Base-by-base conservation (phyloP, 2,797 vertebrate species). In the Furcifer pardalis region DNA sequence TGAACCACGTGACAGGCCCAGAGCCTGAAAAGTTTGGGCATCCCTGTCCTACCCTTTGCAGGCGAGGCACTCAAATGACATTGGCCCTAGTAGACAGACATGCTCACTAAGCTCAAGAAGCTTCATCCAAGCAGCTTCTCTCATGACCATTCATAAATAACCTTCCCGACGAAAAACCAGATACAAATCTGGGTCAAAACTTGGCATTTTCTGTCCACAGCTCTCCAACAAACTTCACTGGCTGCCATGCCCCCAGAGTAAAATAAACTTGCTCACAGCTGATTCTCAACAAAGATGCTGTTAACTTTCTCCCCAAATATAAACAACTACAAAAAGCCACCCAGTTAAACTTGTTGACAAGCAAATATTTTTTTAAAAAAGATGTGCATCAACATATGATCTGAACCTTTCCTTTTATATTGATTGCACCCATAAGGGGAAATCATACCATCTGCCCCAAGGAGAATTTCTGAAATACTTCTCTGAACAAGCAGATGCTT, bases 381-480 rank as follows among this genome's bases (percentile, higher is more conserved):
- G 83, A 89, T 85, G 90, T 77, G 56, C 86, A 82, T 85, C 90
- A 87, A 92, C 92, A 72, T 30, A 79, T 23, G 73, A 79, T 42
- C 84, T 79, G 91, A 93, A 92, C 79, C 71, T 77, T 92, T 92
- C 89, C 90, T 88, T 87, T 84, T 92, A 44, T 23, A 52, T 30
- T n/a, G 42, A 40, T 87, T 1, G 87, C 79, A 84, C 88, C 86
- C 94, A 92, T 90, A 93, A 78, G 86, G 86, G 88, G 75, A 92
- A 84, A 89, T 82, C 88, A 91, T 88, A 87, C 90, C 87, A 89
- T 76, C 82, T 91, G 89, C 91, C 91, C 91, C 91, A 90, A 1
- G 0, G 86, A 88, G 83, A 76, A 89, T 27, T 81, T 93, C 88
- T 89, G n/a, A 91, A 82, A 46, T 52, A 77, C 86, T 0, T 73